Percentiles rank a stretch among this genome's conserved stretches.
Evolutionary conservation across 2,797 vertebrate species (phyloP).

Genomic region (Phataginus tricuspis): DNA sequence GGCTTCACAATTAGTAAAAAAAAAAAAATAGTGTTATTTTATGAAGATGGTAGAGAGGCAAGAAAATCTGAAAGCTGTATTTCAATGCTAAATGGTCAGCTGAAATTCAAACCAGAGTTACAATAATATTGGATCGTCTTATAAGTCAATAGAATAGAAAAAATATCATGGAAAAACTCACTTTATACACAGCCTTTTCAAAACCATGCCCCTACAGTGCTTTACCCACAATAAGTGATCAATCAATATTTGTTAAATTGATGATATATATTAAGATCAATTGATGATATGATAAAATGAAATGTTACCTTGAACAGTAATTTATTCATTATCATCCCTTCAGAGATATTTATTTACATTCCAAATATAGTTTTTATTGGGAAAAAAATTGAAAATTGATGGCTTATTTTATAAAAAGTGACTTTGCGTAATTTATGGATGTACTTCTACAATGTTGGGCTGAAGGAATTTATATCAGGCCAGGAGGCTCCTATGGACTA

Average conservation of each 20-base stretch:
- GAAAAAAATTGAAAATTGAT: background rate
- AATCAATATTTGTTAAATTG: constrained; percentile 12
- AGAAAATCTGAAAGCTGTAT: background rate
- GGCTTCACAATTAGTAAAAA: background rate
- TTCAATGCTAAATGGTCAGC: background rate
- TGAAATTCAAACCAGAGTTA: constrained; percentile 9
- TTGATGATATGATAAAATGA: constrained; percentile 22
- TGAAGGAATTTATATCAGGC: background rate
- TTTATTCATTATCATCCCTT: background rate
- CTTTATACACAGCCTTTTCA: background rate
- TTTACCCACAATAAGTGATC: background rate
- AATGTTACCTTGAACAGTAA: constrained; percentile 17
- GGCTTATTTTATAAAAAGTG: background rate
- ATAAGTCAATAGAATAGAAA: constrained; percentile 17
- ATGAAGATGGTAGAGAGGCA: background rate
- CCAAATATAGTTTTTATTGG: background rate
- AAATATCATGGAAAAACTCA: background rate
- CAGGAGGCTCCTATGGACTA: background rate
- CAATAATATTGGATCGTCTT: background rate
- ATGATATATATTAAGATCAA: background rate
- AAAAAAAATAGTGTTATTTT: constrained; percentile 19
- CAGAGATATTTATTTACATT: background rate
- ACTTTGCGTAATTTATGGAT: background rate
- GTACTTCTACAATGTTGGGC: background rate
- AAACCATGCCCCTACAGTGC: background rate